Base-by-base conservation (phyloP, 2,888 invertebrate species). In the Tholera decimalis region DNA sequence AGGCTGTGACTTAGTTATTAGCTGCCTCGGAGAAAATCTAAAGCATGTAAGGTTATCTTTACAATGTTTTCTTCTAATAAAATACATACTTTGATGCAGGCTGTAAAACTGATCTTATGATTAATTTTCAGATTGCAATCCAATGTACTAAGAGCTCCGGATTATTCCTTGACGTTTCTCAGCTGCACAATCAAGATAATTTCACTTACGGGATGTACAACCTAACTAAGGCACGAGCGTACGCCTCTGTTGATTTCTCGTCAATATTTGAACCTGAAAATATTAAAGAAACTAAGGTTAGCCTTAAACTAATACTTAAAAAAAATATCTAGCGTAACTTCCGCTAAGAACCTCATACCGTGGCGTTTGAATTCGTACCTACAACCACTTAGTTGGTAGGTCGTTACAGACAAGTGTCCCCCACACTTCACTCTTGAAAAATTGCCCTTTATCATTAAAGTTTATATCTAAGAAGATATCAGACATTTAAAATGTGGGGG, bases 1-100 rank as follows among this genome's bases (percentile, higher is more conserved):
- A 0, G 91, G 91, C 2, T 90, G 90, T 47, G 63, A 86, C 7
- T 24, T 91, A 6, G 64, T 91, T 3, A 83, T 93, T 15, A 85
- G 86, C 53, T 86, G 87, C 37, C 77, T 85, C 0, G 83, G 76
- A 71, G 87, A 83, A n/a, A 70, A 83, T 2, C 60, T 91, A 0
- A 92, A 88, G 81, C 82, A 88, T 53, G 93, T 92, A 87, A 76
- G 86, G 7, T n/a, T 44, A 26, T 6, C 1, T 15, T 13, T 3
- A 6, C 9, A 49, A n/a, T 6, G 0, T 3, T 5, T 35, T 55
- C 6, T 35, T 13, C 0, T 26, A 44, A 43, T n/a, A n/a, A n/a
- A n/a, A n/a, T n/a, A n/a, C n/a, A 1, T 22, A 6, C 22, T 24
- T 44, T 33, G 11, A 18, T 24, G n/a, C 22, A 15, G 24, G 6